Evolutionary conservation across 1,140 invertebrate genomes (phyloP), one percentile per base, ranked within the genome.

Genomic region (Fopius arisanus): DNA sequence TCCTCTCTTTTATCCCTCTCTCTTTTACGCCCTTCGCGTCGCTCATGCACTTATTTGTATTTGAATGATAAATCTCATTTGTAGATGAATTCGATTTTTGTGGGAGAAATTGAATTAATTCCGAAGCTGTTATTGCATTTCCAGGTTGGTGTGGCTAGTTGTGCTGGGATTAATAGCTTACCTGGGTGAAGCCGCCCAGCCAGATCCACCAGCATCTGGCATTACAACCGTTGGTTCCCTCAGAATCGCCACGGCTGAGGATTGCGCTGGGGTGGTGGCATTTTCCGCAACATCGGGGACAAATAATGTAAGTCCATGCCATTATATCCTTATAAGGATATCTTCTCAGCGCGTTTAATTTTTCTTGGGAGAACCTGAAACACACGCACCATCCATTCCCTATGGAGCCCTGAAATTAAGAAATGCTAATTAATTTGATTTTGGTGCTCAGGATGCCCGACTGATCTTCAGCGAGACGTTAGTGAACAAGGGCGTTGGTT

Each of bases 401-500:
- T 63, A 23, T 63, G 26, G 0, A 16, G 1, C 10, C 12, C 28
- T 63, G 31, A 31, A 40, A 68, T 29, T 21, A 43, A 43, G 23
- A 0, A 68, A 67, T 41, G 6, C 51, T 67, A 65, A 43, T 66
- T 74, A 12, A 70, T 31, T 16, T 28, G 9, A 21, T 76, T 66
- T 75, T 51, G 70, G 75, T 75, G 10, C 77, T 16, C 59, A 87
- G 87, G 82, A 83, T 76, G 73, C 67, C 33, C 82, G 51, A 68
- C 41, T 86, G 0, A 51, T 84, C 2, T 77, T 86, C 37, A 62
- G 79, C 4, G 77, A 86, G 67, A 86, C 85, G 16, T 72, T 85
- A 48, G 78, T 89, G 3, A 88, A 90, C 79, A 84, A 87, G 74
- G 88, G 88, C 48, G 87, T 90, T 19, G 89, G 88, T 40, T 90